Evolutionary conservation across 2,888 invertebrate genomes (phyloP).

Genomic region (Pollenia labialis): DNA sequence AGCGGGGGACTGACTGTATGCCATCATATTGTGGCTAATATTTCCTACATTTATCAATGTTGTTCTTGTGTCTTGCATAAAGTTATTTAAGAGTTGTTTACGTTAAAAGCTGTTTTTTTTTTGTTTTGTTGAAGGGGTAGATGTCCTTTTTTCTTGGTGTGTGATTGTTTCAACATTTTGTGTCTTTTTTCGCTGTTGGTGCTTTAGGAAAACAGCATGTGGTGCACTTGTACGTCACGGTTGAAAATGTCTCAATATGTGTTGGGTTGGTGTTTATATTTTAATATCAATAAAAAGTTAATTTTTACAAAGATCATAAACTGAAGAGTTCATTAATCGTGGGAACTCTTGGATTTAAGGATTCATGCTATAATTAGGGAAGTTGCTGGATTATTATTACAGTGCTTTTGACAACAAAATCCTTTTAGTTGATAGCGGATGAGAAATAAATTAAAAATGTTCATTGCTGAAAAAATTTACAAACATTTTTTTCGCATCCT

Average conservation of each 20-base stretch:
- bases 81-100: constrained; percentile 68
- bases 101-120: constrained; percentile 58
- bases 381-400: too few relatives aligned
- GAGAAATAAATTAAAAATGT: too few relatives aligned
- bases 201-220: constrained; percentile 74
- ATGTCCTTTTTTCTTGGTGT: constrained; percentile 39
- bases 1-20: constrained; percentile 42
- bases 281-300: constrained; percentile 66
- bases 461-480: too few relatives aligned
- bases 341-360: constrained; percentile 32
- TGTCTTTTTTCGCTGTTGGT: constrained; percentile 48
- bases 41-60: constrained; percentile 77
- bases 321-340: constrained; percentile 56
- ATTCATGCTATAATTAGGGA: too few relatives aligned
- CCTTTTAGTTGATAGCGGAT: too few relatives aligned
- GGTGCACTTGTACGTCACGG: constrained; percentile 78
- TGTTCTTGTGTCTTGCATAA: constrained; percentile 68
- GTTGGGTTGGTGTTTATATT: constrained; percentile 69
- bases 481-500: too few relatives aligned
- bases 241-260: constrained; percentile 60
- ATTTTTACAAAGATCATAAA: constrained; percentile 49
- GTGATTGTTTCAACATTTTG: constrained; percentile 33
- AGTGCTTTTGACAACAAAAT: too few relatives aligned
- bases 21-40: constrained; percentile 80
- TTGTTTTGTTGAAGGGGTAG: constrained; percentile 7